These are phyloP conservation scores for Chironomus tentans DNA, from an alignment of 2,888 invertebrate genomes.

Conservation along the genomic window DNA sequence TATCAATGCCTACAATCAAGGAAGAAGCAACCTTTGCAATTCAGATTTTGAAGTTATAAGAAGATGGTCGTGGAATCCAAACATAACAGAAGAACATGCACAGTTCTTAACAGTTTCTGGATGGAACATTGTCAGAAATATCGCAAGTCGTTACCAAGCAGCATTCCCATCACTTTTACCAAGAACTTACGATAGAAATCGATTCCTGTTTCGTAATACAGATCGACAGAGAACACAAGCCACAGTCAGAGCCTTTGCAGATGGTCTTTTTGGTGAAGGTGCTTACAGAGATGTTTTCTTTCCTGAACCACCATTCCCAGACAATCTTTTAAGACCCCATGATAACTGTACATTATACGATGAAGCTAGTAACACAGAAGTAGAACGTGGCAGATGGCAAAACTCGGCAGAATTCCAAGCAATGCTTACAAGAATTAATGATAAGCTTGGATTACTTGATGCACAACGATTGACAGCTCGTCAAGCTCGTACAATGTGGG, in stretches of 20 bases:
- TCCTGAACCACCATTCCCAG: constrained; percentile 41
- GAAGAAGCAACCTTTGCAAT: constrained; percentile 52
- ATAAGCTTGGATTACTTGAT: neutral
- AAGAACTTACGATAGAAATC: neutral
- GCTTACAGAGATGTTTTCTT: constrained; percentile 40
- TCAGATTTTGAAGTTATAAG: constrained; percentile 57
- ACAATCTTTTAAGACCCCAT: constrained; percentile 34
- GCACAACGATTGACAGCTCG: neutral
- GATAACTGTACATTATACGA: neutral
- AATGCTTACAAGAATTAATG: neutral
- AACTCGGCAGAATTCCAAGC: neutral
- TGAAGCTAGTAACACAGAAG: neutral
- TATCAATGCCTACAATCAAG: constrained; percentile 31
- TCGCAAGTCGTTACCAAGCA: constrained; percentile 58
- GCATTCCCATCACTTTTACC: constrained; percentile 45
- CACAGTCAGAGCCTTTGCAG: constrained; percentile 55
- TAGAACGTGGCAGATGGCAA: neutral
- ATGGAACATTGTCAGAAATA: constrained; percentile 54
- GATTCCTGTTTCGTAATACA: constrained; percentile 53
- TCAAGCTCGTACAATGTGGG: constrained; percentile 44
- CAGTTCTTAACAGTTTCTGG: constrained; percentile 51
- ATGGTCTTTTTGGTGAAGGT: constrained; percentile 53
- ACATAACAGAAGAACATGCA: constrained; percentile 49
- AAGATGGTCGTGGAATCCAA: constrained; percentile 56
- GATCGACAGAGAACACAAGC: constrained; percentile 49